A percentile compares a stretch with the other conserved stretches of the same genome.
Evolutionary conservation across 2,888 invertebrate genomes (phyloP).

Genomic region (Gibbula magus): DNA sequence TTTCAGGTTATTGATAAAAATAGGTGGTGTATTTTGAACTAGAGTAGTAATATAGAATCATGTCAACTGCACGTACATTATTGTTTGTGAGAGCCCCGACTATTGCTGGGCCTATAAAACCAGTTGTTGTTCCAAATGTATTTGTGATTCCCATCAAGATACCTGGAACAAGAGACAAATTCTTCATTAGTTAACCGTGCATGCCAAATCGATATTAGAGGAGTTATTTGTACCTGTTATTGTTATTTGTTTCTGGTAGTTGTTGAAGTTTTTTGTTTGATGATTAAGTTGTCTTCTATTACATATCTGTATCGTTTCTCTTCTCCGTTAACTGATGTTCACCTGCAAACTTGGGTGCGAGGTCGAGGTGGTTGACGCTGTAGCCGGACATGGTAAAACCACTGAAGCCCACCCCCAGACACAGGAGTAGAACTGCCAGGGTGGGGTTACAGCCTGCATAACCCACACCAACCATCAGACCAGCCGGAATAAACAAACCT

Average conservation of each 20-base stretch:
- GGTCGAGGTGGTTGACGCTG: slow-evolving; percentile 67
- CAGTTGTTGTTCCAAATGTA: slow-evolving; percentile 31
- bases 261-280: too few species aligned
- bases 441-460: slow-evolving; percentile 60
- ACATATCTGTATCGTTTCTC: neutral
- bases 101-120: slow-evolving; percentile 28
- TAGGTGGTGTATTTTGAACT: too few species aligned
- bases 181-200: too few species aligned
- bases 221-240: too few species aligned
- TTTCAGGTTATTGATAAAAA: too few species aligned
- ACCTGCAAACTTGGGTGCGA: slow-evolving; percentile 68
- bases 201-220: too few species aligned
- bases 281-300: neutral
- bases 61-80: neutral
- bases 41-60: too few species aligned
- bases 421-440: slow-evolving; percentile 56
- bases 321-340: neutral
- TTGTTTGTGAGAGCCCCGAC: slow-evolving; percentile 25
- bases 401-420: slow-evolving; percentile 58
- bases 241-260: too few species aligned
- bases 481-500: slow-evolving; percentile 58
- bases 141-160: slow-evolving; percentile 33
- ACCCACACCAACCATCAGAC: slow-evolving; percentile 57
- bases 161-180: neutral
- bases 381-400: slow-evolving; percentile 65